A percentile compares a stretch with the other conserved stretches of the same genome.
phyloP scores from a whole-genome alignment of 2,888 invertebrate species.

The Pachliopta kotzebuea region DNA sequence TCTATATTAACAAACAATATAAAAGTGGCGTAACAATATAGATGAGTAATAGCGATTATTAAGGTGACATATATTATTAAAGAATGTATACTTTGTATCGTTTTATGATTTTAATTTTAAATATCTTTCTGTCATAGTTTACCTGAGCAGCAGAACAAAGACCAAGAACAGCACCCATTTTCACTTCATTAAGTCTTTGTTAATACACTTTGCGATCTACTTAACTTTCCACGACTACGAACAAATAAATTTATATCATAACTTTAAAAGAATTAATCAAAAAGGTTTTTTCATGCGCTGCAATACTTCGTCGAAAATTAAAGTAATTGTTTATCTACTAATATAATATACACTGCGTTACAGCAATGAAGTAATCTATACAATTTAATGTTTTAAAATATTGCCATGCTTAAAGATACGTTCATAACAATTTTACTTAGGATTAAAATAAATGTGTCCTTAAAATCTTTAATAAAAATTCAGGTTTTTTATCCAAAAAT shows the following conservation, averaged over 20 bases:
- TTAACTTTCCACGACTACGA: not conserved
- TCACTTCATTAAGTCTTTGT: constrained; percentile 2
- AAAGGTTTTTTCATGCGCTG: not conserved
- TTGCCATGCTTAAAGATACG: not conserved
- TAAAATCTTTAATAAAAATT: no score
- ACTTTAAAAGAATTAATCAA: not conserved
- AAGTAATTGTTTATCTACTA: not conserved
- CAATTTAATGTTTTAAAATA: not conserved
- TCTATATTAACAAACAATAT: not conserved
- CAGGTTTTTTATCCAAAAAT: no score
- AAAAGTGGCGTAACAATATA: not conserved
- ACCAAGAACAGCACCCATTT: constrained; percentile 83
- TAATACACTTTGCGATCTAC: not conserved
- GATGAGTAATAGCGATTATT: not conserved
- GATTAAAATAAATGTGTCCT: not conserved
- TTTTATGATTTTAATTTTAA: no score
- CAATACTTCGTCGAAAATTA: not conserved
- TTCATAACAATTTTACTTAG: no score
- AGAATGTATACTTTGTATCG: not conserved
- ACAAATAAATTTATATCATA: not conserved
- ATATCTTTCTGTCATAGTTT: constrained; percentile 31
- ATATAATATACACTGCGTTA: no score
- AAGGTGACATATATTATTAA: not conserved
- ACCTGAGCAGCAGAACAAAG: constrained; percentile 84
- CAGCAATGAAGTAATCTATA: not conserved